phyloP scores from a whole-genome alignment of 1,140 invertebrate species.

The Drosophila burlai region DNA sequence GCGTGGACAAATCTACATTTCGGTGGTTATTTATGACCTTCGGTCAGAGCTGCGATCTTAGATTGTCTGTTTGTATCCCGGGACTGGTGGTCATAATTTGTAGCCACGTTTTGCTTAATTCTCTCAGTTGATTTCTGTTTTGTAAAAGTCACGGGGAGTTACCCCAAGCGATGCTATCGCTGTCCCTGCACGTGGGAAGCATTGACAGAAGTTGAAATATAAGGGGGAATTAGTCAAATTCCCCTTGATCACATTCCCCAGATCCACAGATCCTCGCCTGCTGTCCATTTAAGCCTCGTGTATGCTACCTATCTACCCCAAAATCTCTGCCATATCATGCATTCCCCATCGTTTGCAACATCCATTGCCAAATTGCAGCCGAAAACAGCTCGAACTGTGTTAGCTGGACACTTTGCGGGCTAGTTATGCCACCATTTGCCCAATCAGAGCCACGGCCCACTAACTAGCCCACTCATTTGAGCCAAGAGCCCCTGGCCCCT shows the following conservation, averaged over 20 bases:
- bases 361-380: constrained; percentile 50
- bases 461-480: constrained; percentile 62
- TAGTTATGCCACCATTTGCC: constrained; percentile 76
- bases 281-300: constrained; percentile 29
- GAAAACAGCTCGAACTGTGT: constrained; percentile 46
- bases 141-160: constrained; percentile 55
- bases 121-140: constrained; percentile 8
- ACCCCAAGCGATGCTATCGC: constrained; percentile 60
- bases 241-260: constrained; percentile 18
- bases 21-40: constrained; percentile 60
- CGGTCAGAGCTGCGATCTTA: constrained; percentile 55
- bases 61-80: constrained; percentile 51
- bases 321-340: constrained; percentile 55
- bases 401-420: constrained; percentile 75
- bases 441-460: constrained; percentile 67
- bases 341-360: constrained; percentile 66
- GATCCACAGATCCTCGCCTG: not conserved
- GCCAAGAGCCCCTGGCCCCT: constrained; percentile 22
- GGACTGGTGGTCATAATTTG: constrained; percentile 56
- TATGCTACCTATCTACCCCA: constrained; percentile 20
- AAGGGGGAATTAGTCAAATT: constrained; percentile 38
- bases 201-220: not conserved
- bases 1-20: constrained; percentile 71
- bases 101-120: constrained; percentile 58
- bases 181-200: constrained; percentile 40